A percentile compares a stretch with the other conserved stretches of the same genome.
Evolutionary conservation across 2,113 vertebrate species (phyloP).

Genomic region (Rhabdornis inornatus): DNA sequence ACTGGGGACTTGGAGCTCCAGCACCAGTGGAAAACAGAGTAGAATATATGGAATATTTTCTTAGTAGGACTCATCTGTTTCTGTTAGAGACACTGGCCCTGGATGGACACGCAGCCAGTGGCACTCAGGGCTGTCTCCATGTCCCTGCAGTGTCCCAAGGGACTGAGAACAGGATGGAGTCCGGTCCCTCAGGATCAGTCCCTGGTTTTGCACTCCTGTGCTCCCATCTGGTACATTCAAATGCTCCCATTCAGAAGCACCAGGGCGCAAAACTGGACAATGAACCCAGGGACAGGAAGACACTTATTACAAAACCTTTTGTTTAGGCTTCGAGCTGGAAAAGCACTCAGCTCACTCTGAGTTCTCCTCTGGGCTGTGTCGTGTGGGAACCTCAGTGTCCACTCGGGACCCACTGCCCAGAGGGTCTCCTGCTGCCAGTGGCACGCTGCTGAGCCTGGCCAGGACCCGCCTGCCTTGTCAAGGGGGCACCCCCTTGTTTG

Average conservation of each 20-base stretch:
- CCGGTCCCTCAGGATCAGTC: rapidly evolving
- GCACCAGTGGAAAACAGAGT: neutral
- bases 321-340: slow-evolving; percentile 13
- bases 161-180: neutral
- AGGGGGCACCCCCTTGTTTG: neutral
- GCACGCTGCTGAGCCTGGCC: rapidly evolving
- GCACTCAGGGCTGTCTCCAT: rapidly evolving
- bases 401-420: rapidly evolving
- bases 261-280: rapidly evolving
- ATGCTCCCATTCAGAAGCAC: neutral
- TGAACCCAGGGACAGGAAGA: rapidly evolving
- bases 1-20: neutral
- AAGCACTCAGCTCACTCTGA: neutral
- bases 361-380: neutral
- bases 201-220: neutral
- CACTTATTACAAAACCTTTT: neutral
- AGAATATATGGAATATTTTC: neutral
- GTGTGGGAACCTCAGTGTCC: neutral
- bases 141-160: neutral
- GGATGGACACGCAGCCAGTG: neutral
- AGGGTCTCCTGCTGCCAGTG: neutral
- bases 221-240: neutral
- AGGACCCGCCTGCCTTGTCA: neutral
- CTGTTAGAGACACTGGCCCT: neutral
- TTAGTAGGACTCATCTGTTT: neutral